A percentile compares a stretch with the other conserved stretches of the same genome.
These are phyloP conservation scores for Trididemnum miniatum DNA, from an alignment of 23 tunicate genomes.

Conservation along the genomic window DNA sequence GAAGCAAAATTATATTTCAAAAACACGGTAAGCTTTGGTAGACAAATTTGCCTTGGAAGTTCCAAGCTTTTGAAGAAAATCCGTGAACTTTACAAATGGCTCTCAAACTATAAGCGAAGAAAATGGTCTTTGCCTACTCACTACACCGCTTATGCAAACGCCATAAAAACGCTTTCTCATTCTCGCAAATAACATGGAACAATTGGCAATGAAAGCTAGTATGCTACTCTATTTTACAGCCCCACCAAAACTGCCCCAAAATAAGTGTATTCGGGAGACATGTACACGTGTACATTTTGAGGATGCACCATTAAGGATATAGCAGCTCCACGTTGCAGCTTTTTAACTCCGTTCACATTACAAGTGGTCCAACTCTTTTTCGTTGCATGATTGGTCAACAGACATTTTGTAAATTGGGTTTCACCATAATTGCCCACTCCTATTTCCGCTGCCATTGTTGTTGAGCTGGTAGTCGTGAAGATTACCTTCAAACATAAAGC, in stretches of 20 bases:
- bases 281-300: neutral
- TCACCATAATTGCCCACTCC: conserved; percentile 24
- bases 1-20: too few species aligned
- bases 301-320: conserved; percentile 32
- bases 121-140: too few species aligned
- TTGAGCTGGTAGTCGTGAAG: neutral
- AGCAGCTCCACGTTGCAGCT: conserved; percentile 10
- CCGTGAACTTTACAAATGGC: too few species aligned
- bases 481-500: too few species aligned
- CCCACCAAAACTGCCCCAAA: conserved; percentile 49
- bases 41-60: too few species aligned
- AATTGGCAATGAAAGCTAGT: neutral
- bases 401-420: conserved; percentile 25
- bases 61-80: too few species aligned
- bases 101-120: too few species aligned
- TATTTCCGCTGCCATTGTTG: conserved; percentile 15
- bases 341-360: conserved; percentile 21
- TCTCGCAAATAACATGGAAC: too few species aligned
- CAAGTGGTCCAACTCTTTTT: neutral
- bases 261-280: conserved; percentile 18
- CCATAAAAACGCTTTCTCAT: too few species aligned
- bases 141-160: too few species aligned
- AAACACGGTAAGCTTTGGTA: too few species aligned
- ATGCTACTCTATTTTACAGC: neutral
- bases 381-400: neutral